phyloP scores from a whole-genome alignment of 2,888 invertebrate species.

The Amphipyra berbera region DNA sequence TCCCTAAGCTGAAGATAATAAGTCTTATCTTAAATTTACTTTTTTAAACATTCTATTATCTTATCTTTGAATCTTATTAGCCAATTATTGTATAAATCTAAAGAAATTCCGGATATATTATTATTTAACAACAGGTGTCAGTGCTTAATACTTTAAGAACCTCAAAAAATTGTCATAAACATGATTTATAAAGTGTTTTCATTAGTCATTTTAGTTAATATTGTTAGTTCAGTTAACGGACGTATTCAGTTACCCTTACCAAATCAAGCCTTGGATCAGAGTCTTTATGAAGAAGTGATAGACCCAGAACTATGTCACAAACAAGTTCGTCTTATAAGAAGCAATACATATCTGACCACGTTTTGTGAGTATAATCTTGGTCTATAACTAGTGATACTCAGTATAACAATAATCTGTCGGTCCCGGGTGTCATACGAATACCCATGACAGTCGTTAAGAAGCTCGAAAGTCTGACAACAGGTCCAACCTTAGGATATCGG shows the following conservation, averaged over 20 bases:
- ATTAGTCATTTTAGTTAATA: conserved; percentile 25
- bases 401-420: too few species aligned
- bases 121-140: too few species aligned
- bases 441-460: too few species aligned
- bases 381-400: neutral
- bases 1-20: too few species aligned
- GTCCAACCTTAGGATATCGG: too few species aligned
- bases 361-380: conserved; percentile 69
- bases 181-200: conserved; percentile 33
- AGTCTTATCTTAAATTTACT: too few species aligned
- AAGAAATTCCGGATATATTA: too few species aligned
- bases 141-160: neutral
- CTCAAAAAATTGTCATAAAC: neutral
- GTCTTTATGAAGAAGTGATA: conserved; percentile 71
- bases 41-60: too few species aligned
- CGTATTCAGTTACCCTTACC: conserved; percentile 34
- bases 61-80: too few species aligned
- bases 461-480: too few species aligned
- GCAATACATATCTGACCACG: conserved; percentile 49
- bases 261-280: conserved; percentile 65
- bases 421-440: too few species aligned
- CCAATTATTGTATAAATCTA: too few species aligned
- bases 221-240: conserved; percentile 40
- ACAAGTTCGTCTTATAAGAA: conserved; percentile 67
- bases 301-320: conserved; percentile 70